Base-by-base conservation (phyloP, 2,888 invertebrate genomes). In the Aelia acuminata region DNA sequence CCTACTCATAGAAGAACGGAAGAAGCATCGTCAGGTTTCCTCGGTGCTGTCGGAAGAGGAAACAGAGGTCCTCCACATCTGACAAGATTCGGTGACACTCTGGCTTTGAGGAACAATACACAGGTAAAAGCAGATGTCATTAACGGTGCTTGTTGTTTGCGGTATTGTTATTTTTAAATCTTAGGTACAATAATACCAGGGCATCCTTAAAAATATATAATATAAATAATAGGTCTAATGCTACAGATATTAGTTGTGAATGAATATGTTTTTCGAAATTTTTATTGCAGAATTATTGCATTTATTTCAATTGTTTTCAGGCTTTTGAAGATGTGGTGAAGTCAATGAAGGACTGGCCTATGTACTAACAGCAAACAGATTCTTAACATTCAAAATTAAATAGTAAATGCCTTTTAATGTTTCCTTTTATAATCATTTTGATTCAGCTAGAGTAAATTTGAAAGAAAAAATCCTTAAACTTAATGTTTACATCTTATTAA, bases 11-110 rank as follows among this genome's bases (percentile, higher is more conserved):
- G 91, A 15, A 87, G 91, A 53, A 22, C 91, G 91, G 90, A 89
- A 31, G 89, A 88, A n/a, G 89, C 88, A 26, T 26, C 70, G 26
- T 43, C 85, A 70, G 63, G 39, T 48, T 85, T 63, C 93, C 39
- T 93, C 93, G 89, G 93, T 93, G 87, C 93, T 93, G 70, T 93
- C 93, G 85, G 93, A 93, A 90, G 93, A 93, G 11, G 93, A 93
- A 89, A 93, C 93, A 90, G 93, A 93, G 89, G 93, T 93, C 35
- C 93, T 91, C 49, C 90, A 87, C 90, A 90, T 53, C 75, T 90
- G 31, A 91, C 92, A 43, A 90, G 90, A 87, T 91, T 91, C 87
- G 91, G 91, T 49, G 90, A 91, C 84, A 91, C 90, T 57, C 89
- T 90, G 43, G 90, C 90, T 84, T 89, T 90, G 88, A 90, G 90